Evolutionary conservation across 2,888 invertebrate species (phyloP).

Genomic region (Lasioglossum vierecki): DNA sequence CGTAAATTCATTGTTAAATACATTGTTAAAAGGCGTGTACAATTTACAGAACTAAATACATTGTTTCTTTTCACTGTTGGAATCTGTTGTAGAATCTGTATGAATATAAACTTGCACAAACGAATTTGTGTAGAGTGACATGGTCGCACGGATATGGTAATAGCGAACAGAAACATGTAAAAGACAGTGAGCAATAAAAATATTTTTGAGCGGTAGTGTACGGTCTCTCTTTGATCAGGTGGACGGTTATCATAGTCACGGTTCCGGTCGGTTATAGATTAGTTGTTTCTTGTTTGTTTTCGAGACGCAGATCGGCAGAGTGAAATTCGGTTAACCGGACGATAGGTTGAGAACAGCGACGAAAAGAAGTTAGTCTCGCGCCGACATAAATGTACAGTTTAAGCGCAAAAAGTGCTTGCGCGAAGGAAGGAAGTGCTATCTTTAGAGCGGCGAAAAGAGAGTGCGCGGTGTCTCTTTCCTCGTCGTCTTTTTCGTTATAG

Average conservation of each 20-base stretch:
- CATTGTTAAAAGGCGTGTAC: neutral
- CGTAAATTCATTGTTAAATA: no score
- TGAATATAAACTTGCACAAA: neutral
- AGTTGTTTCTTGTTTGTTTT: neutral
- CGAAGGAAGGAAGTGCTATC: slow-evolving; percentile 80
- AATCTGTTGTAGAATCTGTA: neutral
- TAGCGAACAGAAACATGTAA: neutral
- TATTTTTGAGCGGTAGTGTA: neutral
- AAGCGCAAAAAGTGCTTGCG: slow-evolving; percentile 71
- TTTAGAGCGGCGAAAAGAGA: slow-evolving; percentile 75
- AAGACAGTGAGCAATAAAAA: neutral
- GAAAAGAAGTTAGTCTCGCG: slow-evolving; percentile 53
- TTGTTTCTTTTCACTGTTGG: neutral
- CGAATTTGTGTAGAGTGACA: no score
- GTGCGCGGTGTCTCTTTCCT: slow-evolving; percentile 57
- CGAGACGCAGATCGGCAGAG: neutral
- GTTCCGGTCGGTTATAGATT: neutral
- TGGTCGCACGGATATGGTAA: neutral
- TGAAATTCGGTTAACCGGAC: neutral
- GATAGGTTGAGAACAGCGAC: slow-evolving; percentile 50
- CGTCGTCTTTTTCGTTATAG: slow-evolving; percentile 69
- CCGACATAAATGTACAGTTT: slow-evolving; percentile 71
- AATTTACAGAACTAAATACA: neutral
- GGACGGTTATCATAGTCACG: neutral
- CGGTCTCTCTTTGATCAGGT: neutral